A percentile compares a stretch with the other conserved stretches of the same genome.
phyloP scores from a whole-genome alignment of 2,113 vertebrate genomes.

The Guaruba guarouba region DNA sequence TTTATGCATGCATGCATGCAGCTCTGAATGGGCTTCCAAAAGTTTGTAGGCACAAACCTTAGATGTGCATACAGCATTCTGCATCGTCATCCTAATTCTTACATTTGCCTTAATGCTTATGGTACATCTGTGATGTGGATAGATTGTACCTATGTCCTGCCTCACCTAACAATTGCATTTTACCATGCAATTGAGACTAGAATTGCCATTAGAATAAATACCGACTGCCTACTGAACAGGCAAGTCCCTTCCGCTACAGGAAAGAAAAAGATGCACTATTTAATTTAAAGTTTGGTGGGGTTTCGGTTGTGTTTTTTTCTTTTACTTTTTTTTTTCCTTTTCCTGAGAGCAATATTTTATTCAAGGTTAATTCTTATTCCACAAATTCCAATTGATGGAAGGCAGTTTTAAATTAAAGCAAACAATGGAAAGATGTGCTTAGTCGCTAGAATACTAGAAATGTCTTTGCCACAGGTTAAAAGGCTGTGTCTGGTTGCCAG shows the following conservation, averaged over 20 bases:
- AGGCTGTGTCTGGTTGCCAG: not conserved
- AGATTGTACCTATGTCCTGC: not conserved
- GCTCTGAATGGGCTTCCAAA: not conserved
- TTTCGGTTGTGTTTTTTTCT: not conserved
- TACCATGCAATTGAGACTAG: not conserved
- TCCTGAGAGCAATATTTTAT: not conserved
- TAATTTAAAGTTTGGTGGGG: not conserved
- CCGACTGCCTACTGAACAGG: not conserved
- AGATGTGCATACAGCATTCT: not conserved
- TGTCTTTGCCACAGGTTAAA: not conserved
- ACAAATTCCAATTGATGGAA: not conserved
- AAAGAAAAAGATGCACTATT: not conserved
- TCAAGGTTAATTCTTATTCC: not conserved
- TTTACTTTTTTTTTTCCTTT: not conserved
- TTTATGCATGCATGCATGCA: not conserved
- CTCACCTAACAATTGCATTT: not conserved
- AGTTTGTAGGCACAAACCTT: not conserved
- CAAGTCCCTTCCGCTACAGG: not conserved
- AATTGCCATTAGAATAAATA: not conserved
- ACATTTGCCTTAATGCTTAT: not conserved
- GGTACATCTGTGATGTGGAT: not conserved
- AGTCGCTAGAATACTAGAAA: not conserved
- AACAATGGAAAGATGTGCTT: not conserved
- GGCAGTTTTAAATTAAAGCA: not conserved
- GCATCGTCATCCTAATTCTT: not conserved